phyloP scores from a whole-genome alignment of 1,140 invertebrate genomes.

The Lanistes nyassanus region DNA sequence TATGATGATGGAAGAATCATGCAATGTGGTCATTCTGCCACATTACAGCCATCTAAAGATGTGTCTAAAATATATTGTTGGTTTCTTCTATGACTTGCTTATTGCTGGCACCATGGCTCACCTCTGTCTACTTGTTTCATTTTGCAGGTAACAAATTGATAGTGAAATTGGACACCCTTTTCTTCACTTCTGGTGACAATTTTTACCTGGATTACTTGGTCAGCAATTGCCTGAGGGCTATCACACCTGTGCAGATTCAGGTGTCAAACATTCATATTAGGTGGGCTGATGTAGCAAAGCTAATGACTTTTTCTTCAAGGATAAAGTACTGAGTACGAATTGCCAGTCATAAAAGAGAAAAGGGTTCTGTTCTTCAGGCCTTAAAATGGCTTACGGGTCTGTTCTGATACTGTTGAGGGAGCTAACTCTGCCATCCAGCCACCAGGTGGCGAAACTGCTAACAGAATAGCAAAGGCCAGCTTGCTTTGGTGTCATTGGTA shows the following conservation, averaged over 20 bases:
- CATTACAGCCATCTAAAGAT: not conserved
- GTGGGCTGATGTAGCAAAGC: slow-evolving; percentile 30
- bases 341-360: too few species aligned
- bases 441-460: too few species aligned
- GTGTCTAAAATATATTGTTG: not conserved
- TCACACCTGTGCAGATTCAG: slow-evolving; percentile 45
- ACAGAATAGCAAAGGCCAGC: too few species aligned
- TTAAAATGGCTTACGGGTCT: too few species aligned
- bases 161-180: slow-evolving; percentile 45
- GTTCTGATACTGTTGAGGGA: too few species aligned
- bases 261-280: slow-evolving; percentile 49
- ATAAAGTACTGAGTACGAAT: too few species aligned
- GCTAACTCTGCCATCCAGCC: too few species aligned
- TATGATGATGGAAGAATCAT: not conserved
- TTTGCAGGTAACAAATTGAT: slow-evolving; percentile 47
- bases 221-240: slow-evolving; percentile 43
- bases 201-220: slow-evolving; percentile 55
- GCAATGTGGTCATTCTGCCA: not conserved
- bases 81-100: not conserved
- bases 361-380: too few species aligned
- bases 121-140: not conserved
- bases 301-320: too few species aligned
- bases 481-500: too few species aligned
- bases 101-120: too few species aligned
- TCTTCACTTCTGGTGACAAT: slow-evolving; percentile 44